Evolutionary conservation across 2,113 vertebrate genomes (phyloP).

Genomic region (Calidris pugnax): DNA sequence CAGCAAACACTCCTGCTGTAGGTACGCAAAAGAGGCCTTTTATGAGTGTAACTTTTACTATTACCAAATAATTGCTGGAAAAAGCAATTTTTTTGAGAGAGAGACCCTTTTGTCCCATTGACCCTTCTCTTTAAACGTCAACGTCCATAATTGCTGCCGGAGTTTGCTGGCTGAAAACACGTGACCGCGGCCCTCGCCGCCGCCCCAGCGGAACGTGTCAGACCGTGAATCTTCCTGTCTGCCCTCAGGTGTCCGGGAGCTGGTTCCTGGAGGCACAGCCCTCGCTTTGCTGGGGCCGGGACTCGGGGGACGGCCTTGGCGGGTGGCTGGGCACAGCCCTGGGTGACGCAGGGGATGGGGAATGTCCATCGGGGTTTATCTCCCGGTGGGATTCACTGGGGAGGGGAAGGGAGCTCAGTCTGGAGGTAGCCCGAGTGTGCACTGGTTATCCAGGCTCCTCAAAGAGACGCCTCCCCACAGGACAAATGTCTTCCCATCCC

Average conservation of each 20-base stretch:
- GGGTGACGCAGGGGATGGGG: background rate
- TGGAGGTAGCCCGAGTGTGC: accelerated
- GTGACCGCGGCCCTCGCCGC: accelerated
- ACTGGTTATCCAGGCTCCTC: background rate
- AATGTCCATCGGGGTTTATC: background rate
- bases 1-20: background rate
- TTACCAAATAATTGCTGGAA: background rate
- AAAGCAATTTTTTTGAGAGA: background rate
- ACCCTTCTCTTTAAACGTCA: background rate
- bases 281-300: background rate
- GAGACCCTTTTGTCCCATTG: background rate
- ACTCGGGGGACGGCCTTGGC: accelerated
- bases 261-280: background rate
- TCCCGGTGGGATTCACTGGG: background rate
- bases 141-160: background rate
- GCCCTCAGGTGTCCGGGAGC: background rate
- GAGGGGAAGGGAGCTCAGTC: background rate
- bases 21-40: background rate
- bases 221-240: background rate
- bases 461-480: background rate
- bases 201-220: accelerated
- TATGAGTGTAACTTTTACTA: background rate
- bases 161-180: background rate
- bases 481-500: background rate
- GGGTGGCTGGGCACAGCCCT: background rate